Evolutionary conservation across 2,888 invertebrate genomes (phyloP).

Genomic region (Hetaerina titia): DNA sequence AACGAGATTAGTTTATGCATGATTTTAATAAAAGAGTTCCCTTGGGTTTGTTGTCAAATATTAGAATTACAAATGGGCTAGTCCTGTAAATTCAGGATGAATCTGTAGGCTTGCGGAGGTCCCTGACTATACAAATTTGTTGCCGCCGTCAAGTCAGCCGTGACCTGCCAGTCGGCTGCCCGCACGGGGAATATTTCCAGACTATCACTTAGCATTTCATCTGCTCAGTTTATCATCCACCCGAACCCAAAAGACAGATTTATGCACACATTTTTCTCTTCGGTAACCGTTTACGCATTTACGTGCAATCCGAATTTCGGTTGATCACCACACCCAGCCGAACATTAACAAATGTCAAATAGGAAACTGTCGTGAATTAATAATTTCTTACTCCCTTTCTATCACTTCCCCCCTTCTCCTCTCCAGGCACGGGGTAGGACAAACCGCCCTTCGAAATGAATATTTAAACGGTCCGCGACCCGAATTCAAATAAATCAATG

Average conservation of each 20-base stretch:
- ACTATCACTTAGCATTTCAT: not conserved
- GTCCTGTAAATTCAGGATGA: too few species aligned
- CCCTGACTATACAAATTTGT: too few species aligned
- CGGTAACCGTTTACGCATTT: not conserved
- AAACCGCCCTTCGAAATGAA: not conserved
- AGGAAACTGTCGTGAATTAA: not conserved
- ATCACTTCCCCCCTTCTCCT: too few species aligned
- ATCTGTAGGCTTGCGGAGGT: too few species aligned
- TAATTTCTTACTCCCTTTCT: not conserved
- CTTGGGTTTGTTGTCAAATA: too few species aligned
- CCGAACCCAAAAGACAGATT: not conserved
- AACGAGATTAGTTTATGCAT: too few species aligned
- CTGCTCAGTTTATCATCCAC: not conserved
- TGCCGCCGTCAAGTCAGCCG: too few species aligned
- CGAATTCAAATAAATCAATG: slow-evolving; percentile 27
- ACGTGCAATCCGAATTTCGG: not conserved
- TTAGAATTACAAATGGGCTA: too few species aligned
- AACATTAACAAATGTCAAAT: not conserved
- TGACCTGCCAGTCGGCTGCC: too few species aligned
- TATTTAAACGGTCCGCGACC: not conserved
- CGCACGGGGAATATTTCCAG: too few species aligned
- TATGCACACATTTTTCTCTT: not conserved
- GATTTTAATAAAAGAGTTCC: too few species aligned
- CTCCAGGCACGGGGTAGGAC: not conserved
- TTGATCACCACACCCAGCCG: not conserved